Conservation (phyloP, 2,797 vertebrate species). For the Fratercula arctica region DNA sequence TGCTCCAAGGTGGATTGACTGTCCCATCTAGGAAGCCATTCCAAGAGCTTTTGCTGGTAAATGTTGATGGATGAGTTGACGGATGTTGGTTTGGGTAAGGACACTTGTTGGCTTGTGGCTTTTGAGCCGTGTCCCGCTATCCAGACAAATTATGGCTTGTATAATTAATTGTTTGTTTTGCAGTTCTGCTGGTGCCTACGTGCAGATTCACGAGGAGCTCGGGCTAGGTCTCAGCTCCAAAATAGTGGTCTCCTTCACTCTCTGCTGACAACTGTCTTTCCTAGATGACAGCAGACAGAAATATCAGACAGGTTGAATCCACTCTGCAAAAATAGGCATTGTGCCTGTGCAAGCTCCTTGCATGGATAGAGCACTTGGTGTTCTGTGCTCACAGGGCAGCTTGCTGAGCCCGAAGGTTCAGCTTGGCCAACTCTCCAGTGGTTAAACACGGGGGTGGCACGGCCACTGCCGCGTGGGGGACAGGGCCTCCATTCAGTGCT, state of each 20-base stretch:
- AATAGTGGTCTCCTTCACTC: neutral
- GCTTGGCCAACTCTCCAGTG: neutral
- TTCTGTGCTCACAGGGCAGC: neutral
- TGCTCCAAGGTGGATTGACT: neutral
- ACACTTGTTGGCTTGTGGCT: neutral
- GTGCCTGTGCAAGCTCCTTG: neutral
- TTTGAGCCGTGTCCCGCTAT: neutral
- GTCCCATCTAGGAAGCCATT: neutral
- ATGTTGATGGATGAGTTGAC: neutral
- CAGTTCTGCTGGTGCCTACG: neutral
- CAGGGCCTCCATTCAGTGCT: conserved; percentile 15
- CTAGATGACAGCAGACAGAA: neutral
- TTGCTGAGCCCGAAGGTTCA: neutral
- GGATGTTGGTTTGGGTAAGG: neutral
- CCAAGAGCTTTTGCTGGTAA: neutral
- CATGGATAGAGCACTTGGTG: neutral
- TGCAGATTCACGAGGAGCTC: neutral
- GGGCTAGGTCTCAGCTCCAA: neutral
- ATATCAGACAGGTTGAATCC: neutral
- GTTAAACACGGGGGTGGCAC: neutral
- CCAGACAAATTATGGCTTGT: neutral
- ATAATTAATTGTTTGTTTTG: neutral
- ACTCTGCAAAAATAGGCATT: neutral
- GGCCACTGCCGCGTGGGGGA: neutral
- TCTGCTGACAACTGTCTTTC: neutral